These are phyloP conservation scores for Cephus runcator DNA, from an alignment of 2,888 invertebrate species.

Conservation along the genomic window DNA sequence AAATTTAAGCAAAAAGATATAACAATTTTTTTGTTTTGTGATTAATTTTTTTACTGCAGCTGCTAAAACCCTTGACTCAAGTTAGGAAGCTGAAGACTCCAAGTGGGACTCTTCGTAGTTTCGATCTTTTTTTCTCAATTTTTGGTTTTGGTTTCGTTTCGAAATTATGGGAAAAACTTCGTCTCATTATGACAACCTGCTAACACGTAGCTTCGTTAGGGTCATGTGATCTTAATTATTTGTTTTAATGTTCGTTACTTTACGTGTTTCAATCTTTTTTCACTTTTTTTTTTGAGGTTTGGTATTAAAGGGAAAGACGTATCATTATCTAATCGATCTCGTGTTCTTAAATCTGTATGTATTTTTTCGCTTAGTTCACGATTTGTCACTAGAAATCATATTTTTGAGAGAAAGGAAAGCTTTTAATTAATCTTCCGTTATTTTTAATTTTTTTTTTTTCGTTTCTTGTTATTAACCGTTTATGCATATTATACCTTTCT, in stretches of 20 bases:
- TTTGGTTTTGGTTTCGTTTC: not conserved
- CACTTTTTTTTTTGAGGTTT: conserved; percentile 13
- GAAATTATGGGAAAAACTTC: not conserved
- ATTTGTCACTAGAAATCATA: conserved; percentile 17
- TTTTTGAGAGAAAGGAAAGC: not conserved
- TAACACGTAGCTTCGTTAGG: not conserved
- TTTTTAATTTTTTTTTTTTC: conserved; percentile 15
- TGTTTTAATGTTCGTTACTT: not conserved
- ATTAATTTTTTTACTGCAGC: conserved; percentile 45
- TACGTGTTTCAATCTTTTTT: not conserved
- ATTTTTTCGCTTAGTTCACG: conserved; percentile 8
- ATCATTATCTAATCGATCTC: conserved; percentile 22
- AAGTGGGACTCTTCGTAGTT: conserved; percentile 35
- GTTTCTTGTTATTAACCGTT: conserved; percentile 19
- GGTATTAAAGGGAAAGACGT: conserved; percentile 35
- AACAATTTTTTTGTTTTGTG: conserved; percentile 19
- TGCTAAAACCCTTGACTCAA: conserved; percentile 65
- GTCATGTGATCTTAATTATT: not conserved
- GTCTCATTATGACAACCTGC: not conserved
- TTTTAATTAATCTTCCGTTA: not conserved
- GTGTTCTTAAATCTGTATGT: conserved; percentile 5
- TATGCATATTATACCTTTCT: not conserved
- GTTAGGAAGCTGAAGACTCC: conserved; percentile 60
- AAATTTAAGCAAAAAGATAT: conserved; percentile 1
- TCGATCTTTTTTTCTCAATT: conserved; percentile 21